Evolutionary conservation across 2,113 vertebrate species (phyloP).

Genomic region (Gulo gulo): DNA sequence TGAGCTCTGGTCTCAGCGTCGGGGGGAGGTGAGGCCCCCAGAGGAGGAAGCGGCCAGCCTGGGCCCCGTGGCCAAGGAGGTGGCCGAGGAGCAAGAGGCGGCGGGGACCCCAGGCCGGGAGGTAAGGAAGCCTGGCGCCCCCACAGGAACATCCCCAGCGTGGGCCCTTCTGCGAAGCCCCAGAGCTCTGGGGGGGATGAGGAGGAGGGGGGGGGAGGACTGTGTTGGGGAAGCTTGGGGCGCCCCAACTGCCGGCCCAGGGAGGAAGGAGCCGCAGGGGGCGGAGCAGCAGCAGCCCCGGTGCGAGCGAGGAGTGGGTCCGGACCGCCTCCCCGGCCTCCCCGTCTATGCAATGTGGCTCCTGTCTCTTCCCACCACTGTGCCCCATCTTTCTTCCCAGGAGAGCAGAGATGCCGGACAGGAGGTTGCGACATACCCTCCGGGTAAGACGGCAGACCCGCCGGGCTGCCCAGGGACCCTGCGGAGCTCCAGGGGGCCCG

Average conservation of each 20-base stretch:
- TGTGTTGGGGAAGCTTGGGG: not conserved
- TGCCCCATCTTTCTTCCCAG: not conserved
- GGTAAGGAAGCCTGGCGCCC: not conserved
- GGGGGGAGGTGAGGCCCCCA: not conserved
- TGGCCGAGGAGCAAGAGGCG: not conserved
- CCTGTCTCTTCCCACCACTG: accelerated
- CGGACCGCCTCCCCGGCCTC: too few relatives aligned
- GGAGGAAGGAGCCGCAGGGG: not conserved
- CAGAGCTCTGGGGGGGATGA: too few relatives aligned
- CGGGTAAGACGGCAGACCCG: not conserved
- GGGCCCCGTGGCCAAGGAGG: not conserved
- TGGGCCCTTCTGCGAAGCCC: not conserved
- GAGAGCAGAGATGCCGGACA: not conserved
- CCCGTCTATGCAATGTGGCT: accelerated
- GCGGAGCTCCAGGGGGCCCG: too few relatives aligned
- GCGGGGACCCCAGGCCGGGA: not conserved
- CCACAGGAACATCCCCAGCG: accelerated
- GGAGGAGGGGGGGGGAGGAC: too few relatives aligned
- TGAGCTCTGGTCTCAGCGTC: not conserved
- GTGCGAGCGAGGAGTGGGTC: accelerated
- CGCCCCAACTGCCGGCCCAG: accelerated
- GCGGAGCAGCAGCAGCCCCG: not conserved
- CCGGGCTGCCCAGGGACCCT: too few relatives aligned
- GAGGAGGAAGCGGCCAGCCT: not conserved
- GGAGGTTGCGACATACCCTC: accelerated